Percentiles rank a stretch among this genome's conserved stretches.
Evolutionary conservation across 2,888 invertebrate genomes (phyloP).

Genomic region (Pammene aurita): DNA sequence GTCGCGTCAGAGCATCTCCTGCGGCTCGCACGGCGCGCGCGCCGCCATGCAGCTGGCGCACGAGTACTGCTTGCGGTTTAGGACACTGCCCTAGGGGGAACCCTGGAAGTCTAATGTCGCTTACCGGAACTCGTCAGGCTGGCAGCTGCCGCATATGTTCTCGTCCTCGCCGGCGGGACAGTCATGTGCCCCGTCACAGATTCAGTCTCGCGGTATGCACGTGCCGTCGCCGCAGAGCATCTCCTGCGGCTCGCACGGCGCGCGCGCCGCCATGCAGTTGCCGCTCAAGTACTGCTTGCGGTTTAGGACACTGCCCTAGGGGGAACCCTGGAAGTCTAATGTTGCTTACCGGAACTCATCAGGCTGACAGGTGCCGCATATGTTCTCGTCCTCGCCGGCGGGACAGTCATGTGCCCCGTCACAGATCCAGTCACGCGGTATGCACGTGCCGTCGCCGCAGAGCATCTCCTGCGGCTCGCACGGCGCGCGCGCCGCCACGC

Average conservation of each 20-base stretch:
- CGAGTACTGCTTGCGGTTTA: slow-evolving; percentile 85
- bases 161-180: slow-evolving; percentile 86
- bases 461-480: slow-evolving; percentile 82
- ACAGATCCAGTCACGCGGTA: slow-evolving; percentile 85
- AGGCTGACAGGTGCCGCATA: slow-evolving; percentile 71
- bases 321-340: too few relatives aligned
- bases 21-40: slow-evolving; percentile 74
- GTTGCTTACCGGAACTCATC: slow-evolving; percentile 68
- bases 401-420: slow-evolving; percentile 85
- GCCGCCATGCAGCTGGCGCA: slow-evolving; percentile 82
- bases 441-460: slow-evolving; percentile 84
- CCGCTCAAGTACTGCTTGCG: slow-evolving; percentile 84
- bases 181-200: slow-evolving; percentile 85
- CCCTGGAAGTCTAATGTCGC: background rate
- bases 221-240: slow-evolving; percentile 82
- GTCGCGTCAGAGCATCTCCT: slow-evolving; percentile 84
- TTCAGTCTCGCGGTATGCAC: slow-evolving; percentile 85
- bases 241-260: slow-evolving; percentile 81
- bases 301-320: slow-evolving; percentile 73
- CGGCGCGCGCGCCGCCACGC: slow-evolving; percentile 75
- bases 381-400: slow-evolving; percentile 84
- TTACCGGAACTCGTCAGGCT: slow-evolving; percentile 69
- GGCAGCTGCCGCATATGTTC: slow-evolving; percentile 73
- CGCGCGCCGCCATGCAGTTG: slow-evolving; percentile 80
- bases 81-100: slow-evolving; percentile 62